Base-by-base conservation (phyloP, 2,888 invertebrate genomes). In the Acleris cristana region DNA sequence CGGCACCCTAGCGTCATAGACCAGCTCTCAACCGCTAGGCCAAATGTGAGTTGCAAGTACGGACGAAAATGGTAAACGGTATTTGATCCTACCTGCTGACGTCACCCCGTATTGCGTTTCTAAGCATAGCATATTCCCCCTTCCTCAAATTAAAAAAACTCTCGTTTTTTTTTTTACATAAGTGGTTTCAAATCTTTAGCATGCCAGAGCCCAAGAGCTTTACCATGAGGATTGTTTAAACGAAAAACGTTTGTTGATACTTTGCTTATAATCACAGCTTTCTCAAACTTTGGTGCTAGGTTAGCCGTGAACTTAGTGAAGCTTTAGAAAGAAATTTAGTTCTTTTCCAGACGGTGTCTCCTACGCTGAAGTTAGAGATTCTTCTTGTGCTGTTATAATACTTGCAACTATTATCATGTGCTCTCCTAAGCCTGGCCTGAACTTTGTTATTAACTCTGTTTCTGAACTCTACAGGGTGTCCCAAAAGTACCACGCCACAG, bases 311-410 rank as follows among this genome's bases (percentile, higher is more conserved):
- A 68, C 12, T 70, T 65, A 1, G 49, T 68, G 14, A 52, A 10
- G 72, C 68, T 18, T 63, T 72, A 0, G 72, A 72, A 0, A 72
- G 34, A 48, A 54, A 48, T 48, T 73, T 71, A 3, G 72, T 70
- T 56, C 62, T 60, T 53, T 72, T 73, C 73, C 72, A 72, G 14
- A 70, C 67, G 5, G 49, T 58, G 30, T 72, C 62, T 2, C 62
- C 48, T 2, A 30, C 62, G 5, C 19, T 18, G 26, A 62, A 54
- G 5, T 14, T 10, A 12, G 19, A 14, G 0, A 30, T 16, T 16
- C 45, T 45, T 3, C 48, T 26, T 16, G 30, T 62, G 1, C n/a
- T 48, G 6, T 62, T 30, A 7, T 62, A 62, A 26, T n/a, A 8
- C 7, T 19, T 18, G 4, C 48, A 18, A 18, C 54, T 62, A 6